These are phyloP conservation scores for Kuschelorhynchus macadamiae DNA, from an alignment of 2,888 invertebrate species.

Conservation along the genomic window DNA sequence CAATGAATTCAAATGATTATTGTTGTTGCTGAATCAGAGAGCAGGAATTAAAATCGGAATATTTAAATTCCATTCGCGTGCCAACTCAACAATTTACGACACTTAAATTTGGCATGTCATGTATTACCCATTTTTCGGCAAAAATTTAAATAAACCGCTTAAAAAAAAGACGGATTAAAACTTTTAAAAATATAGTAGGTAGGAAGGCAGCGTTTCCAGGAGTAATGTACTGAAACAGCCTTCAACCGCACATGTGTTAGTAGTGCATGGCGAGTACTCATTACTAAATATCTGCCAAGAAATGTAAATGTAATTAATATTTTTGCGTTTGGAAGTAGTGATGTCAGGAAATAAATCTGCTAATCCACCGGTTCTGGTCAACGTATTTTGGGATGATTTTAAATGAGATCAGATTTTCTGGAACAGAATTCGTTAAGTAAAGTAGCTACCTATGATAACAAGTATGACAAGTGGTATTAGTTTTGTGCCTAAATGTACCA, in stretches of 20 bases:
- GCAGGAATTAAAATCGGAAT: too few relatives aligned
- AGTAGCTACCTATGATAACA: too few relatives aligned
- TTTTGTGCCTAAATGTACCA: too few relatives aligned
- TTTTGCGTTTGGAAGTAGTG: constrained; percentile 50
- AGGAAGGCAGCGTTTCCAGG: constrained; percentile 51
- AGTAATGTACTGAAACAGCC: constrained; percentile 63
- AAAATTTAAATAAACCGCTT: constrained; percentile 17
- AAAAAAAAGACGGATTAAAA: constrained; percentile 15
- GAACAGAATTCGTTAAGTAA: too few relatives aligned
- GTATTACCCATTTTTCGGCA: neutral
- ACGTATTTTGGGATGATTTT: too few relatives aligned
- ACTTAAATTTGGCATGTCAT: constrained; percentile 5
- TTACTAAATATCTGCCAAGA: constrained; percentile 62
- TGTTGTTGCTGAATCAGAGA: too few relatives aligned
- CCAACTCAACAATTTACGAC: constrained; percentile 2
- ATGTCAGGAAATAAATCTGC: constrained; percentile 38
- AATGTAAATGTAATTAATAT: constrained; percentile 60
- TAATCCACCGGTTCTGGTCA: too few relatives aligned
- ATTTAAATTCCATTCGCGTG: constrained; percentile 10
- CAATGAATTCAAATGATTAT: too few relatives aligned
- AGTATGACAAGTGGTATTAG: too few relatives aligned
- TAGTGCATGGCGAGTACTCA: constrained; percentile 52
- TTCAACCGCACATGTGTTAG: constrained; percentile 62
- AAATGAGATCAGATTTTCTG: too few relatives aligned
- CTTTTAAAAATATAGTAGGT: constrained; percentile 55